A percentile compares a stretch with the other conserved stretches of the same genome.
Evolutionary conservation across 2,113 vertebrate genomes (phyloP).

Genomic region (Illadopsis cleaveri): DNA sequence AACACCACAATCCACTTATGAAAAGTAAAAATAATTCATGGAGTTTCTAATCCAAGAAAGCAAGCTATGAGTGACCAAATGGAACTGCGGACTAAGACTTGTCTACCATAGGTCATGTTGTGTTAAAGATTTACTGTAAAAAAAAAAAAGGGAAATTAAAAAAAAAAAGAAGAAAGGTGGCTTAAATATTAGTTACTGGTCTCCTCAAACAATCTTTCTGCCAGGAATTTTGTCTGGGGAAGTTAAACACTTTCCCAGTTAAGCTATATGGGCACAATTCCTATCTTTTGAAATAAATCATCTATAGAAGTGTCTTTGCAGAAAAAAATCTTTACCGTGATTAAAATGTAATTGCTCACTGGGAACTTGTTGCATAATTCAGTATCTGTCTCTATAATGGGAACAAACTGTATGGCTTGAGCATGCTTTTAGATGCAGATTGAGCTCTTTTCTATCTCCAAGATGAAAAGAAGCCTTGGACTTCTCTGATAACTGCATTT

Average conservation of each 20-base stretch:
- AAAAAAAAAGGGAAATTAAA: not conserved
- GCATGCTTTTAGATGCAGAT: constrained; percentile 59
- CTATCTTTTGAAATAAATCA: constrained; percentile 39
- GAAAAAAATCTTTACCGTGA: constrained; percentile 51
- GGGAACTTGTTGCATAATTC: constrained; percentile 41
- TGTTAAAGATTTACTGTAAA: not conserved
- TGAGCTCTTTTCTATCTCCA: constrained; percentile 15
- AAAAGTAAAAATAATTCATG: constrained; percentile 21
- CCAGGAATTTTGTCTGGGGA: constrained; percentile 32
- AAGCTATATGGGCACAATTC: not conserved
- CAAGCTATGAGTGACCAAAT: not conserved
- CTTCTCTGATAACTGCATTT: constrained; percentile 33
- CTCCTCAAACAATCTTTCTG: not conserved
- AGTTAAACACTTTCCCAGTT: not conserved
- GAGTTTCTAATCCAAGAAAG: not conserved
- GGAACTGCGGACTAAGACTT: not conserved
- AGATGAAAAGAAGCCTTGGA: constrained; percentile 56
- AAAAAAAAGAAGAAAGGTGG: not conserved
- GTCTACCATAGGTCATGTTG: not conserved
- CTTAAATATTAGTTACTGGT: not conserved
- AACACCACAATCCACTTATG: constrained; percentile 34
- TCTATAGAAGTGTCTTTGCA: not conserved
- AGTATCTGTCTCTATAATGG: constrained; percentile 41
- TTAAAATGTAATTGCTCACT: constrained; percentile 53
- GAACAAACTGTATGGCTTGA: constrained; percentile 33